Evolutionary conservation across 2,888 invertebrate species (phyloP), one percentile per base, ranked within the genome.

Genomic region (Stenoptilia bipunctidactyla): DNA sequence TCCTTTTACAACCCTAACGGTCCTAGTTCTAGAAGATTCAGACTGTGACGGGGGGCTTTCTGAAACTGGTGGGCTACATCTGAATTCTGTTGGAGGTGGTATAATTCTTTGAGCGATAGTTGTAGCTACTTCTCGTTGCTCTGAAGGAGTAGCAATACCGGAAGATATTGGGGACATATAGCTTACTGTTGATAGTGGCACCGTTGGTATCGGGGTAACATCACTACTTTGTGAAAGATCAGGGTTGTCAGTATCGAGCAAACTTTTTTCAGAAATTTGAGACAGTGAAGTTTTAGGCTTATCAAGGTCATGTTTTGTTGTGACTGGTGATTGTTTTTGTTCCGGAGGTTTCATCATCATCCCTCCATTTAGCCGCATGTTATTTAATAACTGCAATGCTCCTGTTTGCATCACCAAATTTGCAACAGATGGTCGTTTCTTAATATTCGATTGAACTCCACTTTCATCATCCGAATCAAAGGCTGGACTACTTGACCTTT

Each of bases 381-480:
- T 87, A 46, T 83, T 85, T 34, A 86, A 66, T 42, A 86, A 56
- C 48, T 85, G 83, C 47, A 85, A 51, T 39, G 79, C 75, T 50
- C 89, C 89, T 1, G 89, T 87, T 59, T 91, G 90, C 53, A 89
- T 88, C 0, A 91, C 87, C 45, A 91, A 80, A 35, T 90, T 91
- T 0, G 89, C 90, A 6, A 90, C 82, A 0, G 90, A 90, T 0
- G 89, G 87, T 35, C 89, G 77, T 58, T 90, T 90, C 46, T 87
- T 86, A 0, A 80, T 55, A 41, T 85, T 86, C 1, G 84, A 73
- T 46, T 86, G 88, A 0, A 87, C 85, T 0, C 89, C 89, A 46
- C 92, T 92, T 58, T 97, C 97, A 46, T 97, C 96, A 61, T 97
- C 97, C 0, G 97, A 97, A 56, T 97, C 97, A 63, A 97, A 97